Conservation (phyloP, 64 coral and sea anemone species). For the Pachyseris speciosa region DNA sequence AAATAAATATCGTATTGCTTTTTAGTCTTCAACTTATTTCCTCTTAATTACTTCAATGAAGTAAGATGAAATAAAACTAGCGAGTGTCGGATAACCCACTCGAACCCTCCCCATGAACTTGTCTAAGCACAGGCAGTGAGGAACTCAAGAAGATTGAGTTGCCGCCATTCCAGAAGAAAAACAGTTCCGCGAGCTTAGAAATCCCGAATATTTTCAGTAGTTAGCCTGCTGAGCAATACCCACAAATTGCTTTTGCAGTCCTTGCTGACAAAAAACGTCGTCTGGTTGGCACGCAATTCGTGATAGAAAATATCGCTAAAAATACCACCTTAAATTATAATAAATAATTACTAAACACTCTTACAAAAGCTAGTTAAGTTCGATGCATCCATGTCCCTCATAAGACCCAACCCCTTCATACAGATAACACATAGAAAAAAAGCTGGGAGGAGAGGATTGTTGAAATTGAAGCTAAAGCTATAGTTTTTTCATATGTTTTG, state of each 20-base stretch:
- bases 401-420: too few species aligned
- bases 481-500: neutral
- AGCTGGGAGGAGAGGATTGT: too few species aligned
- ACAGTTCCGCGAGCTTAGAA: neutral
- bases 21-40: too few species aligned
- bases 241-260: constrained; percentile 15
- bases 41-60: too few species aligned
- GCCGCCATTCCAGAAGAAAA: neutral
- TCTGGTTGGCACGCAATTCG: neutral
- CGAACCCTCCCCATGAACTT: too few species aligned
- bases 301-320: too few species aligned
- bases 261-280: neutral
- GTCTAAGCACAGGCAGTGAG: too few species aligned
- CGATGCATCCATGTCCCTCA: neutral
- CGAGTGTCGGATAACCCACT: too few species aligned
- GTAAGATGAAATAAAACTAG: too few species aligned
- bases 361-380: neutral
- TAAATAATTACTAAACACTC: neutral
- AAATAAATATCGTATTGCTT: too few species aligned
- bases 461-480: neutral
- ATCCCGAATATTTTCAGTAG: neutral
- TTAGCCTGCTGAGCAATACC: neutral
- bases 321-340: neutral
- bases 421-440: too few species aligned
- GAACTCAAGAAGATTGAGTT: too few species aligned